Base-by-base conservation (phyloP, 1,140 invertebrate genomes). In the Gonioctena quinquepunctata region DNA sequence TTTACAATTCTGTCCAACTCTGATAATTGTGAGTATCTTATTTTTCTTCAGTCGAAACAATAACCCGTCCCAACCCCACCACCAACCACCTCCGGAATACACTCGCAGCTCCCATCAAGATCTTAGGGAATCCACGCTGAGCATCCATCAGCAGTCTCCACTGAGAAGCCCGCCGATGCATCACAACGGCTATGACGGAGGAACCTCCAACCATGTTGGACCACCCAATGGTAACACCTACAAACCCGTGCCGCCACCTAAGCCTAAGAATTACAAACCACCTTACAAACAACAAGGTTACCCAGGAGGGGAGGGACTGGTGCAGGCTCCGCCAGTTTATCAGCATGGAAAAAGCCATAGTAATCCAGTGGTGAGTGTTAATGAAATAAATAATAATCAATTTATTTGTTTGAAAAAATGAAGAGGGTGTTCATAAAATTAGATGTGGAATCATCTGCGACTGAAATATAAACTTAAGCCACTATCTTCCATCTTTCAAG, bases 211-310 rank as follows among this genome's bases (percentile, higher is more conserved):
- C 52, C 64, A 73, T 23, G 21, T 16, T 1, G 59, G 64, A 8
- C 52, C 70, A 1, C 66, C 73, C 19, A 81, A 81, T 68, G 79
- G 77, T 16, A 79, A 79, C 60, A 65, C 70, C 1, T 95, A 95
- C 83, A 96, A 96, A 81, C 94, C 94, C 0, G 90, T 96, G 64
- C 94, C 94, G 21, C 94, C 94, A 21, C 94, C 94, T 0, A 96
- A 96, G 81, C 94, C 94, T 28, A 95, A 95, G 80, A 95, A 95
- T 82, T 95, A 95, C 79, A 89, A 93, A 16, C 93, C 93, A 25
- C 92, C 93, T 0, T 88, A 89, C 70, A 83, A 81, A 64, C 76
- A 77, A 63, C 77, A 79, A 27, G 69, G 72, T 52, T 70, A 70
- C 26, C 74, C 71, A 22, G 65, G 72, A 22, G 74, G 70, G 1